Evolutionary conservation across 1,140 invertebrate genomes (phyloP).

Genomic region (Xylocopa sonorina): DNA sequence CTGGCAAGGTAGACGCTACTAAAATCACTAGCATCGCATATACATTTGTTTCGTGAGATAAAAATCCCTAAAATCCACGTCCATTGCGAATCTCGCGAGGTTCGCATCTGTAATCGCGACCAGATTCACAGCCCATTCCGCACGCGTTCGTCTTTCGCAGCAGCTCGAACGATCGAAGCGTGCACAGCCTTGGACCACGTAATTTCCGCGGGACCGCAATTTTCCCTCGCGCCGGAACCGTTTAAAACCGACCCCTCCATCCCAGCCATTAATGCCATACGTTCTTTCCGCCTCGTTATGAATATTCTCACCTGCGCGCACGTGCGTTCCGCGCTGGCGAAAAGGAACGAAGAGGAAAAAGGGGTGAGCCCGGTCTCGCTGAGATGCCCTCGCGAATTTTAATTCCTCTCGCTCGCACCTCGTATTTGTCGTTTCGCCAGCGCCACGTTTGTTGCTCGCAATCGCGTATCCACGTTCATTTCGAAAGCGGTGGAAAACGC

Average conservation of each 20-base stretch:
- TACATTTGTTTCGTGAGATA: no score
- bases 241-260: constrained; percentile 66
- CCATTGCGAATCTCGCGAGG: no score
- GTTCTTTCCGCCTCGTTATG: constrained; percentile 54
- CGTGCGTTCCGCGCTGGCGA: constrained; percentile 20
- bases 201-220: constrained; percentile 63
- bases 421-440: constrained; percentile 6
- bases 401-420: background rate
- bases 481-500: background rate
- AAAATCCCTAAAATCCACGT: no score
- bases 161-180: background rate
- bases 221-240: constrained; percentile 61
- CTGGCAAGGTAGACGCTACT: no score
- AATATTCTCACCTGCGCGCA: constrained; percentile 62
- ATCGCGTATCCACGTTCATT: constrained; percentile 25
- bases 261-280: constrained; percentile 35
- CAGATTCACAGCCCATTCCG: background rate
- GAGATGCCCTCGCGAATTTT: constrained; percentile 16
- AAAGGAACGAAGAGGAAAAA: background rate
- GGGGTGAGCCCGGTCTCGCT: no score
- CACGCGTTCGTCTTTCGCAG: background rate
- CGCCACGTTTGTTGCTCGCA: constrained; percentile 14
- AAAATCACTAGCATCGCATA: no score
- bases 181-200: constrained; percentile 42
- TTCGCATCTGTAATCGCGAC: constrained; percentile 17